Conservation (phyloP, 2,888 invertebrate species). For the Chesias legatella region DNA sequence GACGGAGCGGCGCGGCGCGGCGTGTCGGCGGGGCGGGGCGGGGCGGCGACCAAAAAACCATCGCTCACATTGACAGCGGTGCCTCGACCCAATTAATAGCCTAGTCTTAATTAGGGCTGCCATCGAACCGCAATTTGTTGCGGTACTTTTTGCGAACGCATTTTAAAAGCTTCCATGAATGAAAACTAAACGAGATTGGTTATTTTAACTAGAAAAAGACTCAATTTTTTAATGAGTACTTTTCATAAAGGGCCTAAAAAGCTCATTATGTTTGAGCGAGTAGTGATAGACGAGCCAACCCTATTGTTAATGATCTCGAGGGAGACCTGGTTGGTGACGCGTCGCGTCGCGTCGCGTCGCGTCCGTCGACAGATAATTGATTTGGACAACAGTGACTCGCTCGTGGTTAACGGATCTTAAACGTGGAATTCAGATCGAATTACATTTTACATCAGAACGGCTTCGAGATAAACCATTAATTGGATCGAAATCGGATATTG, state of each 20-base stretch:
- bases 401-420: conserved; percentile 21
- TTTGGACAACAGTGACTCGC: conserved; percentile 27
- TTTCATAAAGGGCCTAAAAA: conserved; percentile 4
- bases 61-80: conserved; percentile 19
- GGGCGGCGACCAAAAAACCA: conserved; percentile 12
- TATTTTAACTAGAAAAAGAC: conserved; percentile 3
- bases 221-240: conserved; percentile 1
- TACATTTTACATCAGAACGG: conserved; percentile 15
- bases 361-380: conserved; percentile 27
- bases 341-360: conserved; percentile 13
- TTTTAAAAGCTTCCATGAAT: conserved; percentile 11
- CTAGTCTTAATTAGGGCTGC: conserved; percentile 14
- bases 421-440: conserved; percentile 17
- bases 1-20: conserved; percentile 1
- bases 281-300: conserved; percentile 11
- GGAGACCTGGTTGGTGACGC: conserved; percentile 18
- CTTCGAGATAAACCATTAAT: conserved; percentile 12
- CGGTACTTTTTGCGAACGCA: conserved; percentile 6
- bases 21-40: background rate
- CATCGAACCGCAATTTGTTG: conserved; percentile 10
- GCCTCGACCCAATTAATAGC: conserved; percentile 33
- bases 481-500: conserved; percentile 13
- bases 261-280: conserved; percentile 6
- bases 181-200: conserved; percentile 10
- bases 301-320: conserved; percentile 28